These are phyloP conservation scores for Hypolimnas misippus DNA, from an alignment of 2,888 invertebrate genomes.

Conservation along the genomic window DNA sequence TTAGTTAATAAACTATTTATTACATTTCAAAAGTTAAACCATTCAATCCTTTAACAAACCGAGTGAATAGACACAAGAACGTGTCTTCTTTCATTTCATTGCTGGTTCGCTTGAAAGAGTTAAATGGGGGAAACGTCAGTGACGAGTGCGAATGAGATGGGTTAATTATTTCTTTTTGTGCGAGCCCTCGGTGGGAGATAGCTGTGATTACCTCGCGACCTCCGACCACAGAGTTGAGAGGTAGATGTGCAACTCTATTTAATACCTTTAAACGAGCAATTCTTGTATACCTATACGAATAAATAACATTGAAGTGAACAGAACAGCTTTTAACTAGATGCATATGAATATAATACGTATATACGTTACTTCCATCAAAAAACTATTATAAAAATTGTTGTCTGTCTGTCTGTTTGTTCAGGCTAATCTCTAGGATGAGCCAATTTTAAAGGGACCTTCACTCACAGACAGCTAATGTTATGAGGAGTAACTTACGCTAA, in stretches of 20 bases:
- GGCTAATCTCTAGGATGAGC: too few species aligned
- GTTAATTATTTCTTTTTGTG: slow-evolving; percentile 79
- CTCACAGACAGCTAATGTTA: too few species aligned
- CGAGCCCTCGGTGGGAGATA: slow-evolving; percentile 63
- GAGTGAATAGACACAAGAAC: background rate
- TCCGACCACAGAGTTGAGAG: slow-evolving; percentile 20
- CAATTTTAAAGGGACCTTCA: too few species aligned
- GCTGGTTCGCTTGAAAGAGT: slow-evolving; percentile 23
- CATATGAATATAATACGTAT: too few species aligned
- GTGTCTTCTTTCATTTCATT: slow-evolving; percentile 27
- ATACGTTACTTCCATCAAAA: too few species aligned
- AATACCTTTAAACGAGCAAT: too few species aligned
- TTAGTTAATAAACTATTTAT: slow-evolving; percentile 3
- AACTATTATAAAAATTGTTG: too few species aligned
- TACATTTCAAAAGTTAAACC: background rate
- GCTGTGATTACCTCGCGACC: slow-evolving; percentile 61
- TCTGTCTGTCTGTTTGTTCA: too few species aligned
- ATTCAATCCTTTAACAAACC: background rate
- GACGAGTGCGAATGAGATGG: slow-evolving; percentile 62
- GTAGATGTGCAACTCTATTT: slow-evolving; percentile 20
- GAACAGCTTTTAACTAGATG: too few species aligned
- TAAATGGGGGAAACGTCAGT: slow-evolving; percentile 37
- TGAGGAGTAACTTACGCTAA: too few species aligned
- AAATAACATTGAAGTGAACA: too few species aligned
- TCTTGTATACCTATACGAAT: too few species aligned